These are phyloP conservation scores for Holothuria glaberrima DNA, from an alignment of 35 echinoderm and acorn worm species.

Conservation along the genomic window DNA sequence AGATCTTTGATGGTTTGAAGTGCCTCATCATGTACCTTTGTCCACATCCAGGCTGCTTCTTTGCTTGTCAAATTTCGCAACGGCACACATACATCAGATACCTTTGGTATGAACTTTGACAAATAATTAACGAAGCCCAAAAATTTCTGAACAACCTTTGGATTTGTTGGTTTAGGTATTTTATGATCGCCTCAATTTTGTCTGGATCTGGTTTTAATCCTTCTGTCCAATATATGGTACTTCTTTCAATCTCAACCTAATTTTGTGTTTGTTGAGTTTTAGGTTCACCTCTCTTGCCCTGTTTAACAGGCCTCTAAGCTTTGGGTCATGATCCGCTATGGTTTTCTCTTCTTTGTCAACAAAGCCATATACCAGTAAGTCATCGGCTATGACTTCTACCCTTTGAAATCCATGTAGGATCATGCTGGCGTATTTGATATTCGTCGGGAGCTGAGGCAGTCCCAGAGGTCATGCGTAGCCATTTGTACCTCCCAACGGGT, in stretches of 20 bases:
- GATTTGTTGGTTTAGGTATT: conserved; percentile 28
- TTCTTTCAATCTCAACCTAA: not conserved
- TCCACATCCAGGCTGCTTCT: no score
- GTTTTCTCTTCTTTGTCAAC: conserved; percentile 22
- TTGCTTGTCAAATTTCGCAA: no score
- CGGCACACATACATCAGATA: no score
- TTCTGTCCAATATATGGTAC: conserved; percentile 58
- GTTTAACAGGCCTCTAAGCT: conserved; percentile 36
- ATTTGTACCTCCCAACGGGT: conserved; percentile 57
- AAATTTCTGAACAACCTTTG: conserved; percentile 26
- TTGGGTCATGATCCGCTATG: conserved; percentile 54
- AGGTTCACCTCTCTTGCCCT: conserved; percentile 52
- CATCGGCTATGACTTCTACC: conserved; percentile 68
- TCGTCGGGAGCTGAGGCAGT: conserved; percentile 62
- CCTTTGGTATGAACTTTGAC: conserved; percentile 58
- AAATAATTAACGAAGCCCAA: conserved; percentile 61
- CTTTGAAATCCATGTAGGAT: conserved; percentile 44
- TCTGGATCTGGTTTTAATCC: conserved; percentile 61
- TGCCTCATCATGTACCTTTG: no score
- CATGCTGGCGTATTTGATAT: conserved; percentile 57
- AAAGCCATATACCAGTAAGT: conserved; percentile 48
- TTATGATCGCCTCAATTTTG: conserved; percentile 60
- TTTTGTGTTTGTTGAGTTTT: conserved; percentile 28
- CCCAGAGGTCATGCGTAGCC: conserved; percentile 69
- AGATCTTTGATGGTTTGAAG: not conserved